Evolutionary conservation across 2,113 vertebrate genomes (phyloP).

Genomic region (Ploceus nigricollis): DNA sequence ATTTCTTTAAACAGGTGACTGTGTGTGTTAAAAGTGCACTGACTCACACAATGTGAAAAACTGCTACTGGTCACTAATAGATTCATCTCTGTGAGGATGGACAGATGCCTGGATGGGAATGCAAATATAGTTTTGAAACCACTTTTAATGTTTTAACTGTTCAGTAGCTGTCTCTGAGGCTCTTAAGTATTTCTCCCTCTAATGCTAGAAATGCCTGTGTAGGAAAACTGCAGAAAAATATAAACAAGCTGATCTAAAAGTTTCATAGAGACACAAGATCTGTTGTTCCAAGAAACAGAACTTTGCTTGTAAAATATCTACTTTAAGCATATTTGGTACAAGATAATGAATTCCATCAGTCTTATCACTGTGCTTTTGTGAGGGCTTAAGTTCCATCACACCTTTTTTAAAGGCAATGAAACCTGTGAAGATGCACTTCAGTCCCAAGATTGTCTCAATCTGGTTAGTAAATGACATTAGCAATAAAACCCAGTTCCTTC

Average conservation of each 20-base stretch:
- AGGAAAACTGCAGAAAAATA: neutral
- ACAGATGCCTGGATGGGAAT: neutral
- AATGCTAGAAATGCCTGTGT: neutral
- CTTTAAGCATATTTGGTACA: neutral
- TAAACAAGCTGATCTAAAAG: neutral
- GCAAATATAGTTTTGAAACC: neutral
- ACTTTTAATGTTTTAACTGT: neutral
- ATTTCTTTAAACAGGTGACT: slow-evolving; percentile 58
- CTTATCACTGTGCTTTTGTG: slow-evolving; percentile 23
- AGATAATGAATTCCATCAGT: slow-evolving; percentile 39
- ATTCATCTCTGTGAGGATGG: neutral
- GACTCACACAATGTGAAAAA: neutral
- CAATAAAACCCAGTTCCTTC: slow-evolving; percentile 1
- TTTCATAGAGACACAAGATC: neutral
- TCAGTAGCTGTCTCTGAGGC: neutral
- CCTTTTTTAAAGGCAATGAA: neutral
- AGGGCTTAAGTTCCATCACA: slow-evolving; percentile 16
- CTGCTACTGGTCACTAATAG: neutral
- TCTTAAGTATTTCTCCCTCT: neutral
- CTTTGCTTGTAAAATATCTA: neutral
- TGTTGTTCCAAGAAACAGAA: neutral
- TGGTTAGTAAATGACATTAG: slow-evolving; percentile 14
- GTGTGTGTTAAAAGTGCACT: slow-evolving; percentile 30
- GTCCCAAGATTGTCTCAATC: neutral
- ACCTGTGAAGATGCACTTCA: slow-evolving; percentile 5